phyloP scores from a whole-genome alignment of 2,113 vertebrate species.

The Sylvietta virens region DNA sequence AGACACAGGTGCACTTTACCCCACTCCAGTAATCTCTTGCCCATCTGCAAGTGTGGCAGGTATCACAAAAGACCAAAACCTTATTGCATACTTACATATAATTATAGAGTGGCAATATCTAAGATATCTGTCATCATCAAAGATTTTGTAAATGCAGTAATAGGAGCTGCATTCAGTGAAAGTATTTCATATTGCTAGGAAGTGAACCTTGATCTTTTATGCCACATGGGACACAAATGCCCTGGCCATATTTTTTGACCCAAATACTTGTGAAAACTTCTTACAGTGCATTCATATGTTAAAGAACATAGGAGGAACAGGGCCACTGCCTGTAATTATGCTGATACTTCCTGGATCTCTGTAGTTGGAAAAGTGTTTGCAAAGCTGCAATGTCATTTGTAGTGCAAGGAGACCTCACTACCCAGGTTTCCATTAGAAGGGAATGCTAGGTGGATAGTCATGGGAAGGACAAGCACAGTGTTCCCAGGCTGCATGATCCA shows the following conservation, averaged over 20 bases:
- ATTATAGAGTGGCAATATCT: background rate
- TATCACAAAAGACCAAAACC: background rate
- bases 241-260: background rate
- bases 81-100: background rate
- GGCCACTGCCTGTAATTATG: background rate
- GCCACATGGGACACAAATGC: background rate
- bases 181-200: background rate
- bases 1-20: background rate
- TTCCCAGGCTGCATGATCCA: background rate
- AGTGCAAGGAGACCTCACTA: background rate
- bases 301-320: background rate
- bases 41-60: background rate
- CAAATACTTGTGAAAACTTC: background rate
- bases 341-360: background rate
- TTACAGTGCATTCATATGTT: background rate
- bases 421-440: background rate
- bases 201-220: background rate
- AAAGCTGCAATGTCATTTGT: background rate
- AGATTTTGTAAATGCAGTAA: background rate
- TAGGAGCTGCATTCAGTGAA: background rate
- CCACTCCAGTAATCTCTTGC: background rate
- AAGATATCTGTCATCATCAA: background rate
- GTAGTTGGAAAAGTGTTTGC: background rate
- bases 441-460: background rate
- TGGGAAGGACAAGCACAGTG: background rate